These are phyloP conservation scores for Parasteatoda lunata DNA, from an alignment of 2,888 invertebrate genomes.

Conservation along the genomic window DNA sequence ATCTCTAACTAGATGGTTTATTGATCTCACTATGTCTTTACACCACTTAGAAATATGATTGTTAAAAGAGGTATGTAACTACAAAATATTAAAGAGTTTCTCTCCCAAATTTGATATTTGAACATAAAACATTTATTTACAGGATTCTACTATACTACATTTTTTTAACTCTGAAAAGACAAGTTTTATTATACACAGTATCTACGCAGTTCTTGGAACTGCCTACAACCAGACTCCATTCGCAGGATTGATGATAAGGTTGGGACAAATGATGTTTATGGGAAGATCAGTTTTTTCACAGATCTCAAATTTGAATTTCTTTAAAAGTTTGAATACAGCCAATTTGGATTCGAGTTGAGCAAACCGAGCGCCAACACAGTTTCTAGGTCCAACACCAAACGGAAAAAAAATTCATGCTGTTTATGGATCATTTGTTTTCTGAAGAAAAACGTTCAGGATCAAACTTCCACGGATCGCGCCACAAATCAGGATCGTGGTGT, in stretches of 20 bases:
- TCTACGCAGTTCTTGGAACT: too few species aligned
- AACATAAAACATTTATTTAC: too few species aligned
- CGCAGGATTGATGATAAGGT: conserved; percentile 63
- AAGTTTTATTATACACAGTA: too few species aligned
- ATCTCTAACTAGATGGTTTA: too few species aligned
- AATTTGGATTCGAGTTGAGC: conserved; percentile 68
- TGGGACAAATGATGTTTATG: conserved; percentile 47
- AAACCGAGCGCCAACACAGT: conserved; percentile 68
- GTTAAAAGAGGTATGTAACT: too few species aligned
- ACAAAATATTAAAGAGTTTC: too few species aligned
- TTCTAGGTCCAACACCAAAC: conserved; percentile 68
- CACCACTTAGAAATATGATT: too few species aligned
- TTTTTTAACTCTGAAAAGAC: too few species aligned
- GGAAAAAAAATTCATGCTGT: conserved; percentile 54
- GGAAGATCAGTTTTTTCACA: conserved; percentile 57
- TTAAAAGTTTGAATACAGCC: conserved; percentile 49
- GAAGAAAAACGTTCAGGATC: conserved; percentile 70
- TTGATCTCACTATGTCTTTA: too few species aligned
- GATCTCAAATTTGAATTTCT: conserved; percentile 50
- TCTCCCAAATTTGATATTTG: too few species aligned
- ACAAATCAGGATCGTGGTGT: conserved; percentile 71
- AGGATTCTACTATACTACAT: too few species aligned
- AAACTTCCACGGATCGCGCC: conserved; percentile 71
- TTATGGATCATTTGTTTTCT: conserved; percentile 47
- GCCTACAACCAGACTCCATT: conserved; percentile 61